Conservation (phyloP, 1,140 invertebrate genomes). For the Aplysia californica region DNA sequence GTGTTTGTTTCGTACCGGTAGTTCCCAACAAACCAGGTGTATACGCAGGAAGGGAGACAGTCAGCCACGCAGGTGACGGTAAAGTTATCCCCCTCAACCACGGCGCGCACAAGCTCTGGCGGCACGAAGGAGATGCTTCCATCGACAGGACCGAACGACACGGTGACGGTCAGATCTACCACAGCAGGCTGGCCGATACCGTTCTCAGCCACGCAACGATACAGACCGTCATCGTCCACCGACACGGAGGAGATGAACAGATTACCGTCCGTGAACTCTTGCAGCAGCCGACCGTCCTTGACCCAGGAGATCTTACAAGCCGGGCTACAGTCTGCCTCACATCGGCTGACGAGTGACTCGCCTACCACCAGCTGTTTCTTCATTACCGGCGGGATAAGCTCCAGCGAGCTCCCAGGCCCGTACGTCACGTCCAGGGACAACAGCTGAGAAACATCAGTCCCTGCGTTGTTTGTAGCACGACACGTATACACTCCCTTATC, state of each 20-base stretch:
- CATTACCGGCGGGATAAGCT: slow-evolving; percentile 8
- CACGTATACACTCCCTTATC: not conserved
- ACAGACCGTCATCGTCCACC: slow-evolving; percentile 9
- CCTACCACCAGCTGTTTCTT: not conserved
- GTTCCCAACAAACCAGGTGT: slow-evolving; percentile 20
- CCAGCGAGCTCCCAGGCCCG: slow-evolving; percentile 2
- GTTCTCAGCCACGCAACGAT: slow-evolving; percentile 16
- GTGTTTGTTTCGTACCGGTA: not conserved
- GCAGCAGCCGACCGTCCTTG: not conserved
- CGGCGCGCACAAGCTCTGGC: not conserved
- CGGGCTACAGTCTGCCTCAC: slow-evolving; percentile 23
- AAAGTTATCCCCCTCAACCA: slow-evolving; percentile 2
- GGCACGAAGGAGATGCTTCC: slow-evolving; percentile 10
- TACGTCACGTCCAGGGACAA: not conserved
- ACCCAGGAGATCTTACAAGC: slow-evolving; percentile 16
- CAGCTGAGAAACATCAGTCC: not conserved
- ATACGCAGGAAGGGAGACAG: slow-evolving; percentile 19
- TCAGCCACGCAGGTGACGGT: slow-evolving; percentile 9
- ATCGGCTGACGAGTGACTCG: not conserved
- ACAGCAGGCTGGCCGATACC: not conserved
- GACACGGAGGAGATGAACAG: slow-evolving; percentile 19
- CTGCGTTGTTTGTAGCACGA: not conserved
- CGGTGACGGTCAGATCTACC: slow-evolving; percentile 11
- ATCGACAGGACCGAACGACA: slow-evolving; percentile 22
- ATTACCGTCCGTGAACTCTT: not conserved